A percentile compares a stretch with the other conserved stretches of the same genome.
phyloP scores from a whole-genome alignment of 2,113 vertebrate species.

The Pantherophis guttatus region DNA sequence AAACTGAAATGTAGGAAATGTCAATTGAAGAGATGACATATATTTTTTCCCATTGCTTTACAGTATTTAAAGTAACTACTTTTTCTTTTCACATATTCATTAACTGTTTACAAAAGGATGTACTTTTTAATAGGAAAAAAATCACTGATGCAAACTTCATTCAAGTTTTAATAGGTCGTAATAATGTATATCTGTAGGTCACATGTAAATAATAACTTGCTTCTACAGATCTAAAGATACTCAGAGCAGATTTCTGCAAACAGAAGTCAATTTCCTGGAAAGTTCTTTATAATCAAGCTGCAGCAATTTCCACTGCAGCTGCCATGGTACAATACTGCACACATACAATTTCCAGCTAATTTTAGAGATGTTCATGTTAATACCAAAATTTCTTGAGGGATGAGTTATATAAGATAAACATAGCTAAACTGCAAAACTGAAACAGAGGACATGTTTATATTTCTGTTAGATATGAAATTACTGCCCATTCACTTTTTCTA shows the following conservation, averaged over 20 bases:
- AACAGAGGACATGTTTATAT: background rate
- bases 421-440: background rate
- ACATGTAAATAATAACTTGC: background rate
- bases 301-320: slow-evolving; percentile 4
- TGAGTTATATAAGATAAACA: background rate
- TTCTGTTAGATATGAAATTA: background rate
- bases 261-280: slow-evolving; percentile 11
- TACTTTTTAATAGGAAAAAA: background rate
- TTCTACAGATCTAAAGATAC: background rate
- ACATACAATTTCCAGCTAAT: background rate
- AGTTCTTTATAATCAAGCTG: slow-evolving; percentile 10
- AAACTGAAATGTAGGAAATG: background rate
- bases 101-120: background rate
- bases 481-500: background rate
- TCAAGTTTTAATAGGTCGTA: background rate
- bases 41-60: background rate
- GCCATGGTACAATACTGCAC: background rate
- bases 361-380: background rate
- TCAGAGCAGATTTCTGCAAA: slow-evolving; percentile 10
- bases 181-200: background rate
- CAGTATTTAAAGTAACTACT: background rate
- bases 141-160: background rate
- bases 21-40: background rate
- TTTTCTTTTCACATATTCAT: background rate
- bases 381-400: background rate